Base-by-base conservation (phyloP, 2,888 invertebrate genomes). In the Drosophila kanekoi region DNA sequence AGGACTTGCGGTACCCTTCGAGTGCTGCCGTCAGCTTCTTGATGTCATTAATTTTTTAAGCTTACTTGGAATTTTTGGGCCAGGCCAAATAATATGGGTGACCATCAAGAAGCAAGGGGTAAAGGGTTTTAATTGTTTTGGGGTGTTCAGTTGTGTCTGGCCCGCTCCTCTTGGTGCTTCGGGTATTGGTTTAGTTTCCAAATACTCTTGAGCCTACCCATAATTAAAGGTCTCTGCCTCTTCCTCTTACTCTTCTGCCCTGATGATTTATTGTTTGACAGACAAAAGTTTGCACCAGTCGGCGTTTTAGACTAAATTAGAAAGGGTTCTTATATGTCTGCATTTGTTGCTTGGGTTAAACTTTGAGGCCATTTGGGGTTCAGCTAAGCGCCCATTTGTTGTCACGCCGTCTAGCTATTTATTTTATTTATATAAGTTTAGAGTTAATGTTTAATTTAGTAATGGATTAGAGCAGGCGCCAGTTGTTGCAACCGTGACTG, bases 361-460 rank as follows among this genome's bases (percentile, higher is more conserved):
- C 54, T 60, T 75, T 60, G 63, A 52, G 47, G 40, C 44, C 41
- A 9, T 49, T 54, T 54, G 40, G 37, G 58, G 52, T 64, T 45
- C 9, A 23, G 40, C 9, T 54, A 44, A 38, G 47, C 59, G 40
- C 45, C 73, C 82, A 79, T 81, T 88, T 89, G 78, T 87, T 89
- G 88, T 82, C 82, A 82, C 85, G 78, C 80, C 65, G 85, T 83
- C 86, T 77, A 80, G 88, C 83, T 87, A 86, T 87, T 86, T 82
- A 85, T 83, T 86, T 87, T 83, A 85, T 83, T 84, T 87, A 76
- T 84, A 83, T 81, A 73, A 81, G 83, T 87, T 86, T 85, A 86
- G 83, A 81, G 81, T 73, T 28, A 73, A 84, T 90, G 90, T 91
- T 90, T 90, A 91, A 90, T 90, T 90, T 90, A 90, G 90, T 90